These are phyloP conservation scores for Brachyalestes nurse DNA, from an alignment of 2,797 vertebrate genomes.

Conservation along the genomic window DNA sequence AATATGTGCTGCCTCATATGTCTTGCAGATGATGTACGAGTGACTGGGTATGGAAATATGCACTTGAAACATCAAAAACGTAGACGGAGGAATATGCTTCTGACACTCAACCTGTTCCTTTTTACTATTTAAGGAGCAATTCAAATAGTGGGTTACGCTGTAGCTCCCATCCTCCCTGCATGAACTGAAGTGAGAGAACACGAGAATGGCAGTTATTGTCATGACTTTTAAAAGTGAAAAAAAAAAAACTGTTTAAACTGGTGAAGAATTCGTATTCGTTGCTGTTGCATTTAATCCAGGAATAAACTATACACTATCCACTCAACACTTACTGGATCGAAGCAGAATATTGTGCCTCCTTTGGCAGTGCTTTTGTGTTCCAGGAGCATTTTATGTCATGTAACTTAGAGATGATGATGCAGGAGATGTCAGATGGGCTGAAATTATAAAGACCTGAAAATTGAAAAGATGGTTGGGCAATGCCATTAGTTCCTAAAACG, in stretches of 20 bases:
- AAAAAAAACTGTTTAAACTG: no score
- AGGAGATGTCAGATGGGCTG: background rate
- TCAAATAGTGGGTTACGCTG: background rate
- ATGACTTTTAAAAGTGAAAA: background rate
- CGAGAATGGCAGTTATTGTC: background rate
- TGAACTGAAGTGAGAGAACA: background rate
- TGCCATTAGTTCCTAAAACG: no score
- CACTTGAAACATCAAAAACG: accelerated
- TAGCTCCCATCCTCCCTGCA: accelerated
- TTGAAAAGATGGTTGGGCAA: background rate
- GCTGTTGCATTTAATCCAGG: background rate
- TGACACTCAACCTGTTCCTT: conserved; percentile 33
- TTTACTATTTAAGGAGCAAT: background rate
- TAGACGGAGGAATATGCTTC: accelerated
- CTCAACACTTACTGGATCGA: conserved; percentile 14
- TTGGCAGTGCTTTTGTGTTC: conserved; percentile 5
- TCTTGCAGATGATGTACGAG: background rate
- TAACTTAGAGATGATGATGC: background rate
- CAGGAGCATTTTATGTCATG: conserved; percentile 26
- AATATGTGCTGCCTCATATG: accelerated
- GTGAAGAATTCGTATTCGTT: background rate
- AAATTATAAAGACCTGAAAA: conserved; percentile 1
- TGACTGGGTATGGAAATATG: background rate
- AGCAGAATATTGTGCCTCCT: conserved; percentile 19
- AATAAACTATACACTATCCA: no score